Base-by-base conservation (phyloP, 2,888 invertebrate genomes). In the Conistra vaccinii region DNA sequence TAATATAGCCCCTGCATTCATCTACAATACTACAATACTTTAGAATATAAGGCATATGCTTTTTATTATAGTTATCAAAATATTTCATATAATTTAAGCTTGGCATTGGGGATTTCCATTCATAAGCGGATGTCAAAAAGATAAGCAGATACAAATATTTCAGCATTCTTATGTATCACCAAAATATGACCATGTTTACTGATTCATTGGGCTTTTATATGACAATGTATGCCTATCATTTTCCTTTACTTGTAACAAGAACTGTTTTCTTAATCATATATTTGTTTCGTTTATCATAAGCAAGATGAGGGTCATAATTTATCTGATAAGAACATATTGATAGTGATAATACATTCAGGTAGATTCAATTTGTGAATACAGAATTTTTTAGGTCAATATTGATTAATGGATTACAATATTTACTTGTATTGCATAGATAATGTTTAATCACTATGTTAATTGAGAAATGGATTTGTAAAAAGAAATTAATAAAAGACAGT, bases 281-380 rank as follows among this genome's bases (percentile, higher is more conserved):
- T 77, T 69, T 69, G 58, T 83, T 69, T 58, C 9, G 14, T 70
- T 78, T 81, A 81, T 84, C 81, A 62, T 61, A 78, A 67, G 65
- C 74, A 72, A 80, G 76, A 85, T 85, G 78, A 85, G 65, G 74
- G 69, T 69, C 73, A 78, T 58, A 48, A 69, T 79, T 78, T 84
- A 84, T 84, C 84, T 72, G 82, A 82, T 84, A 79, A 68, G 48
- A 55, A 55, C 57, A 61, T 77, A 83, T 73, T 70, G 78, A 73
- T 61, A 84, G 32, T 77, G 69, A 73, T 78, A 73, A 62, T 63
- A 74, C 51, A 74, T 84, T 70, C 74, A 70, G 53, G 32, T 70
- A 74, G 70, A 73, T 73, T 57, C 55, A 67, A 60, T 67, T 72
- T 45, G n/a, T 67, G 67, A 42, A 78, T 67, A 69, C 6, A 53